Conservation (phyloP, 2,888 invertebrate genomes). For the Scaptomyza polygonia region DNA sequence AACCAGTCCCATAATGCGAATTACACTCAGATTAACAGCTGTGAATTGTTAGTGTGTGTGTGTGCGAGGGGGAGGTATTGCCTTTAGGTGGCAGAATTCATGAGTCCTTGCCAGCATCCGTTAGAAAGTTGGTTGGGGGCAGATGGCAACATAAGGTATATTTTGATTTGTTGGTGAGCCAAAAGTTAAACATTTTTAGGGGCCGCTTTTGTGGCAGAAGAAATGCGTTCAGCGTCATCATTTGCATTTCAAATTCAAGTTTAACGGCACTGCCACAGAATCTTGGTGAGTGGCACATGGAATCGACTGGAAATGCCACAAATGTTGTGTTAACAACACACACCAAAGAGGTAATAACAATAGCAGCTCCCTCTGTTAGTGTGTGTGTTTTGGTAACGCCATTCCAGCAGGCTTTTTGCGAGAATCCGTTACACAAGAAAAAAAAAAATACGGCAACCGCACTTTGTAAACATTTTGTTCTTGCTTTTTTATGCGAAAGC, state of each 20-base stretch:
- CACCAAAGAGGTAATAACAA: conserved; percentile 79
- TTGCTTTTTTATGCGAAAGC: conserved; percentile 51
- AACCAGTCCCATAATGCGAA: conserved; percentile 43
- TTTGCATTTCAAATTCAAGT: conserved; percentile 74
- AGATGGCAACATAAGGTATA: conserved; percentile 62
- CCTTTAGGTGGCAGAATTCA: conserved; percentile 42
- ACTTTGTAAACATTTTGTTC: conserved; percentile 69
- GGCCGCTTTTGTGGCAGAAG: conserved; percentile 14
- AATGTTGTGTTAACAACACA: conserved; percentile 72
- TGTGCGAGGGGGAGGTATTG: conserved; percentile 13
- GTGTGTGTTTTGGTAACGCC: conserved; percentile 16
- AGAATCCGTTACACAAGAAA: conserved; percentile 19
- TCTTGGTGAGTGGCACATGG: conserved; percentile 42
- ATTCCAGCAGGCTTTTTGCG: conserved; percentile 42
- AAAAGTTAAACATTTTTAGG: conserved; percentile 58
- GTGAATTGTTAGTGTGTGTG: conserved; percentile 8
- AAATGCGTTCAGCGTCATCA: conserved; percentile 27
- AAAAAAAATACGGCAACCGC: conserved; percentile 27
- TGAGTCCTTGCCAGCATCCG: conserved; percentile 39
- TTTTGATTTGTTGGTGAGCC: conserved; percentile 71
- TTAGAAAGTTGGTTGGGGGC: conserved; percentile 24
- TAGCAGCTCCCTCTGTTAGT: conserved; percentile 41
- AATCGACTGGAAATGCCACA: conserved; percentile 69
- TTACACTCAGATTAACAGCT: conserved; percentile 66
- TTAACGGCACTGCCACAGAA: conserved; percentile 46